phyloP scores from a whole-genome alignment of 2,113 vertebrate genomes.

The Sisor rabdophorus region DNA sequence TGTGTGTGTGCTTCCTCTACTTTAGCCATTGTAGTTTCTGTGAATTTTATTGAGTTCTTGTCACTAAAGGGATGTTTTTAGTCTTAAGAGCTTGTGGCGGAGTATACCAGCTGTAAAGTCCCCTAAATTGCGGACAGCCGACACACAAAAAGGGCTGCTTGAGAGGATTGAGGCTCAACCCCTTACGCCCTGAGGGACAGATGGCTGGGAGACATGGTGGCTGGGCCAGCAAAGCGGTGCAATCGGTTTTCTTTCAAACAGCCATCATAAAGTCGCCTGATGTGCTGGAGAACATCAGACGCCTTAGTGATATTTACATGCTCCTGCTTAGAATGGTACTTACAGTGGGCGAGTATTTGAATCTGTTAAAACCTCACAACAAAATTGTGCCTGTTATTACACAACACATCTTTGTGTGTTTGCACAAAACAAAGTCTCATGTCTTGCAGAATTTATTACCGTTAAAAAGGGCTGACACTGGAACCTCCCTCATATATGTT shows the following conservation, averaged over 20 bases:
- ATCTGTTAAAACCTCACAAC: neutral
- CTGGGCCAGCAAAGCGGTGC: slow-evolving; percentile 26
- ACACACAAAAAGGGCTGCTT: slow-evolving; percentile 43
- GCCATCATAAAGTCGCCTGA: slow-evolving; percentile 31
- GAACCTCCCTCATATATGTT: neutral
- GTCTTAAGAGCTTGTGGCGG: neutral
- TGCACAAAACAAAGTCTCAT: neutral
- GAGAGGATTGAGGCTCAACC: slow-evolving; percentile 47
- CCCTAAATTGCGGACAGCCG: slow-evolving; percentile 36
- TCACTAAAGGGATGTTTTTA: neutral
- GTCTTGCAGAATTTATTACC: neutral
- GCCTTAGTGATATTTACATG: neutral
- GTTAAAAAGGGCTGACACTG: neutral
- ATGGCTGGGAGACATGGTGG: slow-evolving; percentile 48
- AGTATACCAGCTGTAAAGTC: slow-evolving; percentile 48
- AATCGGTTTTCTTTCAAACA: slow-evolving; percentile 11
- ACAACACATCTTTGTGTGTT: neutral
- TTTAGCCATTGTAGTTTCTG: neutral
- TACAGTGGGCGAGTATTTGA: neutral
- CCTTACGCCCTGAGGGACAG: slow-evolving; percentile 49
- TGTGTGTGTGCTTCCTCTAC: slow-evolving; percentile 27
- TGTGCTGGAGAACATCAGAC: neutral
- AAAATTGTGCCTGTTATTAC: neutral
- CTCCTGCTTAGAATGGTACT: neutral
- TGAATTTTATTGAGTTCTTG: neutral